Evolutionary conservation across 2,113 vertebrate species (phyloP), one percentile per base, ranked within the genome.

Genomic region (Microcebus griseorufus): DNA sequence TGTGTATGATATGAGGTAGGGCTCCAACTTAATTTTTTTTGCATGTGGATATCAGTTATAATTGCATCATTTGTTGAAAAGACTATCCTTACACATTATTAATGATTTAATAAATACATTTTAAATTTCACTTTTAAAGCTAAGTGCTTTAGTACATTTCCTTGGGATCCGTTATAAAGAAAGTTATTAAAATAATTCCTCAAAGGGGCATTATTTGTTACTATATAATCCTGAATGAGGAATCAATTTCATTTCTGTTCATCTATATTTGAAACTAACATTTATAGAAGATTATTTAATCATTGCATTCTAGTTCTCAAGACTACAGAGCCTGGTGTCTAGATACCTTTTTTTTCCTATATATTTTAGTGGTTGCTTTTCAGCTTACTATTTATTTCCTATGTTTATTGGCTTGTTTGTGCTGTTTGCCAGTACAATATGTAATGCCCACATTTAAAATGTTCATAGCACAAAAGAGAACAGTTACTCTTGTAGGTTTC

Each of bases 11-110:
- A 1, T 79, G 65, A 91, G 42, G 27, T 25, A 58, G 6, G 17
- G 48, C 9, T 93, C 3, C 20, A 29, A 7, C 3, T 32, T 84
- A 64, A 48, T 58, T 23, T 17, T 94, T 94, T 87, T 67, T 83
- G 34, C 18, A 12, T 60, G 16, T 65, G 34, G 14, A 37, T n/a
- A n/a, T 29, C 64, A 85, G 12, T 58, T 70, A 4, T 51, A 93
- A 4, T 20, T 76, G 58, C 60, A 92, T 13, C 13, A 81, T 37
- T 92, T 89, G 23, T 92, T 94, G 39, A 87, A 96, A 93, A 92
- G n/a, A 32, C n/a, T 84, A 65, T 62, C 20, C 18, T 90, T 0
- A 51, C 20, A 60, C 0, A 12, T 76, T 88, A 78, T 80, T 62
- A 2, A 55, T 37, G 32, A 81, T 58, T 70, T 90, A 88, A 90